phyloP scores from a whole-genome alignment of 2,113 vertebrate genomes.

The Cacatua alba region DNA sequence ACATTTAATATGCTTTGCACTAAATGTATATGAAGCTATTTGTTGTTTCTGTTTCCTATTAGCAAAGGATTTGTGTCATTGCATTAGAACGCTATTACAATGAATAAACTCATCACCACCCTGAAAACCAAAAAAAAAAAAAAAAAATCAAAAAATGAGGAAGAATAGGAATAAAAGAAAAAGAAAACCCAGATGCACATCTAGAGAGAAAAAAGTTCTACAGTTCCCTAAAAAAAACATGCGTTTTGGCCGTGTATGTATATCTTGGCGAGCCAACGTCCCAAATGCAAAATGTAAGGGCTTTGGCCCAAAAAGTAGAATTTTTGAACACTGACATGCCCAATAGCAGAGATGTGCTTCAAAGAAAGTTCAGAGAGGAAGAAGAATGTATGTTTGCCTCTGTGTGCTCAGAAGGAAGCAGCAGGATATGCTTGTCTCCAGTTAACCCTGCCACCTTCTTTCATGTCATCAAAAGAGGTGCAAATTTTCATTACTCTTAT shows the following conservation, averaged over 20 bases:
- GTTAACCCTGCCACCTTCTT: neutral
- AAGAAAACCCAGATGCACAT: constrained; percentile 14
- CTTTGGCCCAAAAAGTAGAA: neutral
- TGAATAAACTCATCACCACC: constrained; percentile 2
- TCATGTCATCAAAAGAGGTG: neutral
- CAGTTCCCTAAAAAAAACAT: neutral
- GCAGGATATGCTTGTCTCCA: neutral
- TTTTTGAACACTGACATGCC: neutral
- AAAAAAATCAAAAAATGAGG: neutral
- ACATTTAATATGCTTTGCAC: neutral
- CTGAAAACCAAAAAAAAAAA: constrained; percentile 42
- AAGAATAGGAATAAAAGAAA: neutral
- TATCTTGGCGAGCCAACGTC: neutral
- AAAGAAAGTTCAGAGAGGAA: neutral
- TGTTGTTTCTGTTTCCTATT: constrained; percentile 12
- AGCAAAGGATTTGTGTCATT: constrained; percentile 27
- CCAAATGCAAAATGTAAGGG: neutral
- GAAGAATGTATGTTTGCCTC: neutral
- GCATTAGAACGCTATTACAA: constrained; percentile 26
- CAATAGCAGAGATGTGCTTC: neutral
- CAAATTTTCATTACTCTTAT: neutral
- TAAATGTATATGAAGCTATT: neutral
- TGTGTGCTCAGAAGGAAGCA: neutral
- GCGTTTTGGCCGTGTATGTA: neutral
- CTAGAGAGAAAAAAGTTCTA: neutral